These are phyloP conservation scores for Eumeta japonica DNA, from an alignment of 1,140 invertebrate species.

Conservation along the genomic window DNA sequence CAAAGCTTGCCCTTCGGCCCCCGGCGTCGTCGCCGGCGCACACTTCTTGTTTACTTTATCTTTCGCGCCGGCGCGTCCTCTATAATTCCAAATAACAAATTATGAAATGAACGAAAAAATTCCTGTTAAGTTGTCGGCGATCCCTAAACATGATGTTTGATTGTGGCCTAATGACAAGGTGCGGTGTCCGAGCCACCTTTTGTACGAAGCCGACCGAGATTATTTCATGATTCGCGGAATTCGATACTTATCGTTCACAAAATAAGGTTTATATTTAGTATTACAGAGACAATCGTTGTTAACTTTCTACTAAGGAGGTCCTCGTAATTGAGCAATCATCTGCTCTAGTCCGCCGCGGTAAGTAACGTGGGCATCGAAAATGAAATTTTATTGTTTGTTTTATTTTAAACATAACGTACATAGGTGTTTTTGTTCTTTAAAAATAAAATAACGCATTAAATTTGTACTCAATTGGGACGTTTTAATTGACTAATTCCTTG, in stretches of 20 bases:
- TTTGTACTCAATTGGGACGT: too few species aligned
- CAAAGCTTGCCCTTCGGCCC: background rate
- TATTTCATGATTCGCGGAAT: slow-evolving; percentile 3
- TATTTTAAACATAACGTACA: background rate
- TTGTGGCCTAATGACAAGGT: slow-evolving; percentile 54
- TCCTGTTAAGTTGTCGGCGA: slow-evolving; percentile 50
- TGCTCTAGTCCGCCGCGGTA: slow-evolving; percentile 50
- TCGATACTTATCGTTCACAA: background rate
- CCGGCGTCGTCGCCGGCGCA: slow-evolving; percentile 15
- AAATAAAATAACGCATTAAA: too few species aligned
- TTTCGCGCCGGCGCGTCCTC: slow-evolving; percentile 31
- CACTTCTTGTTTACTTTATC: slow-evolving; percentile 49
- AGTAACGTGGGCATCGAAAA: slow-evolving; percentile 47
- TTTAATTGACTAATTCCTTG: too few species aligned
- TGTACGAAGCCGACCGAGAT: slow-evolving; percentile 41
- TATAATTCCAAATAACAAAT: slow-evolving; percentile 53
- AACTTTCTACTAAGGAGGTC: slow-evolving; percentile 52
- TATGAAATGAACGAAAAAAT: slow-evolving; percentile 52
- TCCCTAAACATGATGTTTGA: slow-evolving; percentile 55
- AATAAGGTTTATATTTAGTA: background rate
- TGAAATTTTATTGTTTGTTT: slow-evolving; percentile 31
- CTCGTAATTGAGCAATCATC: slow-evolving; percentile 56
- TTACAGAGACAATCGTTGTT: slow-evolving; percentile 15
- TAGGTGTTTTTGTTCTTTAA: too few species aligned
- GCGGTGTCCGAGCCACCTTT: slow-evolving; percentile 44